Evolutionary conservation across 2,888 invertebrate species (phyloP), one percentile per base, ranked within the genome.

Genomic region (Polymixis flavicincta): DNA sequence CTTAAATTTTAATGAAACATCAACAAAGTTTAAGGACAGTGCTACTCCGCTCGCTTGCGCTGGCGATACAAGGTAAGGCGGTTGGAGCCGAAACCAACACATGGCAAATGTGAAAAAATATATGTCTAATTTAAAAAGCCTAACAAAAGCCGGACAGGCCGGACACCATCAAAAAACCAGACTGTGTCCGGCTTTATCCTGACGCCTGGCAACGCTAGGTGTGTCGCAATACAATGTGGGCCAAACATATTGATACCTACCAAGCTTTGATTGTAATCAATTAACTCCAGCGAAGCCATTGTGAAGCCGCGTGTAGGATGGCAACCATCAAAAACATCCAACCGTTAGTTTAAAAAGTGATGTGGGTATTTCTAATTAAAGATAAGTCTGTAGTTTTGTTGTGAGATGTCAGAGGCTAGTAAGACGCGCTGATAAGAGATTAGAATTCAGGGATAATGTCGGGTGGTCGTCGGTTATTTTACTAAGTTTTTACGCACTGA

Each of bases 201-300:
- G n/a, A n/a, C n/a, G n/a, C n/a, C n/a, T n/a, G n/a, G n/a, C n/a
- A n/a, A n/a, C n/a, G n/a, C n/a, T n/a, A n/a, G n/a, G n/a, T n/a
- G n/a, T n/a, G 90, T 87, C 82, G 90, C 88, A 88, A 88, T 90
- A 90, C 89, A 89, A 93, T 93, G 92, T 90, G 92, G 92, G 91
- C 85, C 90, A 89, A 89, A 89, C 87, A 91, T 87, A 87, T 87
- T 83, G 84, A 82, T 83, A 82, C 71, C 61, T 83, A 82, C 71
- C 61, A 79, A 37, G 82, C 74, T 85, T 79, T 86, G 84, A 84
- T 87, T 89, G 82, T 81, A 78, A 83, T 86, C 85, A 84, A 86
- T 86, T 86, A 87, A 83, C 74, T 74, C 80, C 65, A 61, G 50
- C 63, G 71, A 22, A 82, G 76, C 71, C 73, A 83, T 87, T 87